Conservation (phyloP, 2,888 invertebrate genomes). For the Cinara cedri region DNA sequence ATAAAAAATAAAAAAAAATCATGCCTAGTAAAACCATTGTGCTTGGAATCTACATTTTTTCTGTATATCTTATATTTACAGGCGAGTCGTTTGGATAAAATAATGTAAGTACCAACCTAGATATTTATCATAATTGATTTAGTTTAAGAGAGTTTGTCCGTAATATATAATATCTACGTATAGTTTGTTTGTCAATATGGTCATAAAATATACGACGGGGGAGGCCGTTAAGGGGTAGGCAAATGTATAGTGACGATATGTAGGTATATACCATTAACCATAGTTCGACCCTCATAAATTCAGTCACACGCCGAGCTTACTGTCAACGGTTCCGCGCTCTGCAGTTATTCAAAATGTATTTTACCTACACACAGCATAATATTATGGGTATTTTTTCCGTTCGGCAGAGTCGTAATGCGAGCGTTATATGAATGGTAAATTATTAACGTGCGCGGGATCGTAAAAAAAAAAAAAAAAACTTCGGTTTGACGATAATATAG, state of each 20-base stretch:
- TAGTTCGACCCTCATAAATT: constrained; percentile 36
- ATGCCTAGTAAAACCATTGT: too few species aligned
- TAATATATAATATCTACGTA: neutral
- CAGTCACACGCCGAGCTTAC: constrained; percentile 22
- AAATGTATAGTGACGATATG: neutral
- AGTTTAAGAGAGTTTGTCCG: neutral
- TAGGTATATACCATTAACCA: constrained; percentile 11
- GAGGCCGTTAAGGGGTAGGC: neutral
- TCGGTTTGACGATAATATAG: too few species aligned
- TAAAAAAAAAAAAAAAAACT: too few species aligned
- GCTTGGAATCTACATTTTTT: too few species aligned
- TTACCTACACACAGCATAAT: neutral
- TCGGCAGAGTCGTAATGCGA: neutral
- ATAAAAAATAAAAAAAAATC: too few species aligned
- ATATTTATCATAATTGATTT: constrained; percentile 26
- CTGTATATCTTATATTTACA: too few species aligned
- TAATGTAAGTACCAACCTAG: too few species aligned
- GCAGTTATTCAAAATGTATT: constrained; percentile 18
- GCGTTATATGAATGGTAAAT: neutral
- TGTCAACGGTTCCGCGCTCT: constrained; percentile 9
- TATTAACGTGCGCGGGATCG: neutral
- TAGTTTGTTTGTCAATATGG: neutral
- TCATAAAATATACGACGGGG: neutral
- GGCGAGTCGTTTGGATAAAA: too few species aligned
- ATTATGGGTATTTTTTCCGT: too few species aligned